Conservation (phyloP, 2,888 invertebrate species). For the Eristalinus aeneus region DNA sequence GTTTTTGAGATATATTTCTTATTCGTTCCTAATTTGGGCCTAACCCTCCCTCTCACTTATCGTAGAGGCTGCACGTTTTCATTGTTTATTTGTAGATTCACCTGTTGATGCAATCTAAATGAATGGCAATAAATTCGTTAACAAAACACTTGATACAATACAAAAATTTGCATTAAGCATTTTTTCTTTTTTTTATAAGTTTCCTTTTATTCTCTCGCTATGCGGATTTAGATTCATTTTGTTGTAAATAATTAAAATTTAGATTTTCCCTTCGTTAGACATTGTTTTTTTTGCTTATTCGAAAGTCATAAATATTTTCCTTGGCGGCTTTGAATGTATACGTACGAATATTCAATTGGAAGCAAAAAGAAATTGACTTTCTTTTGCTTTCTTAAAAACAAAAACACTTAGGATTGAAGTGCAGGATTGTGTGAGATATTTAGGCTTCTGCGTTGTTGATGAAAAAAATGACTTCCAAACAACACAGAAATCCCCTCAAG, state of each 20-base stretch:
- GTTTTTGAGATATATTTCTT: constrained; percentile 11
- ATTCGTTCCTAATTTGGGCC: constrained; percentile 60
- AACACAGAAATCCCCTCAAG: background rate
- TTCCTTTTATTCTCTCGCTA: constrained; percentile 1
- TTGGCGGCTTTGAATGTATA: constrained; percentile 4
- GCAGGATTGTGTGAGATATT: background rate
- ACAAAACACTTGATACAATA: constrained; percentile 70
- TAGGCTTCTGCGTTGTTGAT: background rate
- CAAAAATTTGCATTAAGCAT: constrained; percentile 69
- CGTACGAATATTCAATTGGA: background rate
- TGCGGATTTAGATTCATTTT: constrained; percentile 7
- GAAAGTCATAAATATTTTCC: constrained; percentile 15
- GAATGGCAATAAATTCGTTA: constrained; percentile 62
- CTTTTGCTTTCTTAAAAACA: constrained; percentile 10
- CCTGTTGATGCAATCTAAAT: constrained; percentile 31
- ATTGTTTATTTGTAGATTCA: constrained; percentile 13
- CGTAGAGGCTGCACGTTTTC: background rate
- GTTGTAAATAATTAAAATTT: constrained; percentile 27
- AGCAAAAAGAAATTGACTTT: background rate
- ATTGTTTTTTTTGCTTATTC: background rate
- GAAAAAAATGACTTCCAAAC: too few relatives aligned
- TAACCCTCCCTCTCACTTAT: background rate
- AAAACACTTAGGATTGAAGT: constrained; percentile 14
- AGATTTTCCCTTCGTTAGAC: background rate
- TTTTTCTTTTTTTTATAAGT: constrained; percentile 17